Percentiles rank a stretch among this genome's conserved stretches.
These are phyloP conservation scores for Mimachlamys varia DNA, from an alignment of 2,888 invertebrate species.

Conservation along the genomic window DNA sequence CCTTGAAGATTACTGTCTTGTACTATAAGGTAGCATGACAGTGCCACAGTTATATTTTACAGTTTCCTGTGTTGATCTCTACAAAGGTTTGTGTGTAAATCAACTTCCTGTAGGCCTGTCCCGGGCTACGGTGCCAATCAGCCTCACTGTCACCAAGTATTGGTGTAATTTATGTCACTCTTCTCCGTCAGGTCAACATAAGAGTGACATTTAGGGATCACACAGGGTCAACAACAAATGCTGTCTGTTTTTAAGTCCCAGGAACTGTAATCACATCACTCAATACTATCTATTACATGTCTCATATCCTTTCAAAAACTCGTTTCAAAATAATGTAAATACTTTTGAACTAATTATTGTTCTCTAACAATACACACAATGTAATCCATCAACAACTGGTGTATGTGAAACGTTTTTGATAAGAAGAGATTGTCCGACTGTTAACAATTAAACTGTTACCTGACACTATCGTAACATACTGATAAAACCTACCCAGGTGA, in stretches of 20 bases:
- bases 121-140: not conserved
- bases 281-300: not conserved
- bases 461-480: not conserved
- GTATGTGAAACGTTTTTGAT: not conserved
- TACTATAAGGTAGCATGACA: not conserved
- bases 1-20: not conserved
- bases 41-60: not conserved
- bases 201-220: too few relatives aligned
- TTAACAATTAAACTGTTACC: not conserved
- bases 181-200: not conserved
- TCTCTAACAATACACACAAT: not conserved
- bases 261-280: not conserved
- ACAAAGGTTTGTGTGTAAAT: not conserved
- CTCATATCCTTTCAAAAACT: not conserved
- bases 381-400: not conserved
- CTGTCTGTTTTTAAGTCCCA: not conserved
- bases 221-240: not conserved
- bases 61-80: not conserved
- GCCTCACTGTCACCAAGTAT: not conserved
- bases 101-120: constrained; percentile 15
- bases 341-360: not conserved
- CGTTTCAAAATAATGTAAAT: not conserved
- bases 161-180: not conserved
- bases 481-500: not conserved
- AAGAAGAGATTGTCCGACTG: not conserved